Evolutionary conservation across 2,888 invertebrate genomes (phyloP), one percentile per base, ranked within the genome.

Genomic region (Ernsta delagoae): DNA sequence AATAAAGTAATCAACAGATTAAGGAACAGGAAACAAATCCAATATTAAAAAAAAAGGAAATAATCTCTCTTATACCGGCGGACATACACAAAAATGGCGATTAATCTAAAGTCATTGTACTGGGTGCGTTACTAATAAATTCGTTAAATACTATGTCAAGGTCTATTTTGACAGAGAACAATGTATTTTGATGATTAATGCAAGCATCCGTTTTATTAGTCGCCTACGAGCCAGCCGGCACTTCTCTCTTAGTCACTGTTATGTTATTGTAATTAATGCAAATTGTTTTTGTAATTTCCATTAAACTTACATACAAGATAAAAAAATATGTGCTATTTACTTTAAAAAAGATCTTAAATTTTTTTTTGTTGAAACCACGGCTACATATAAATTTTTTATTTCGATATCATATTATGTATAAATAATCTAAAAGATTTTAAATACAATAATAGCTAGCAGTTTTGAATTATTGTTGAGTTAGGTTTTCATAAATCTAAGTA

Each of bases 141-240:
- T 73, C 71, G 70, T 70, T 70, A 73, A 72, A 75, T 78, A 80
- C 73, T 74, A 78, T 87, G 88, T 85, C 91, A 90, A 89, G 89
- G 90, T 76, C 70, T 61, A 56, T 71, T 73, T 72, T 70, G 68
- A 71, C 65, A 73, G 75, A 71, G 75, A 82, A 85, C 84, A 85
- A 84, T 84, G 75, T 75, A 75, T 74, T 73, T 69, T 75, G 79
- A 83, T 84, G 80, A 84, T 79, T 83, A 81, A 80, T 78, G 75
- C 73, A 74, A 73, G 74, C 76, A 82, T 81, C 79, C 80, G 75
- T 79, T 75, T 79, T 66, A 66, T 76, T 73, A 75, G 68, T 79
- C 82, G 83, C 84, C 85, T 79, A 85, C 81, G 70, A 61, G 71
- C 68, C 71, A 65, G 69, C 71, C 70, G 65, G 50, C 69, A 72